Base-by-base conservation (phyloP, 2,113 vertebrate genomes). In the Isichthys henryi region DNA sequence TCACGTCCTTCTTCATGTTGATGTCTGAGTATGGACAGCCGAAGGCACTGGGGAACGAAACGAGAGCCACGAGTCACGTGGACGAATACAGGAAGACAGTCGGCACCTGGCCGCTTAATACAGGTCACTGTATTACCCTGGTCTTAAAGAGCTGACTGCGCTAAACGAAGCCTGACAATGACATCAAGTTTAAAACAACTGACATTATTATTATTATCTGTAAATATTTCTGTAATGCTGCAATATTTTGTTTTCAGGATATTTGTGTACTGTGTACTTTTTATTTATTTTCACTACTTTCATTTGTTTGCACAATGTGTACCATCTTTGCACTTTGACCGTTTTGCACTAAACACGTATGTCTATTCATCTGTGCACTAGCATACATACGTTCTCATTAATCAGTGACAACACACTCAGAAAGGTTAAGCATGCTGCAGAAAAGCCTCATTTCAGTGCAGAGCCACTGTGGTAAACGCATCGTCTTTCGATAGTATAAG, bases 1-100 rank as follows among this genome's bases (percentile, higher is more conserved):
- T 91, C 86, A 92, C 92, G 83, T 96, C 96, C 52, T 96, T 96
- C 66, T 94, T 94, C 92, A 95, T 91, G 88, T 96, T 96, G 8
- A 95, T 95, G 23, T 96, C 96, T 0, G 96, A 96, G 89, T 96
- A 96, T 0, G 96, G 96, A 93, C 96, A 96, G 48, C 96, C 96
- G 31, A 96, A 96, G 92, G 95, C 95, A 95, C 95, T 96, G 92
- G 21, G 49, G 84, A n/a, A 19, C 3, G 35, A 31, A 3, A 21
- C 2, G 10, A 5, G 49, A 52, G 77, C 27, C 9, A 52, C 10
- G n/a, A 19, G 53, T 58, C 31, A 87, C 15, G 13, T 27, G 85
- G 85, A 27, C 13, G 49, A 4, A 35, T 19, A 49, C 19, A 23
- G 31, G n/a, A 70, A 31, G 62, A 23, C 8, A 6, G 56, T n/a